These are phyloP conservation scores for Galaxias olidus DNA, from an alignment of 2,797 vertebrate genomes.

Conservation along the genomic window DNA sequence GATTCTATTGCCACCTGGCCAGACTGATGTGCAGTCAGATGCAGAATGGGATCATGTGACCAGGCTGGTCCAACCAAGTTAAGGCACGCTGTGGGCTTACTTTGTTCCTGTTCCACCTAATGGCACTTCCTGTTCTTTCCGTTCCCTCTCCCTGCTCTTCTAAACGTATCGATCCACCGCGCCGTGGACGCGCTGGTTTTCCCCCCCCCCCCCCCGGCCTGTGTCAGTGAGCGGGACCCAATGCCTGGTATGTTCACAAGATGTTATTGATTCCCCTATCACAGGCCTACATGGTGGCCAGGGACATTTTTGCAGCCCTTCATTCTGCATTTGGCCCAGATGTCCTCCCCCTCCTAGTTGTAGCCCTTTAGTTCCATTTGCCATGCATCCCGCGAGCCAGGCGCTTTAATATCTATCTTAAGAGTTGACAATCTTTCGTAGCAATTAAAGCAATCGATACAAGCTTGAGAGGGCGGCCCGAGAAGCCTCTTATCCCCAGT, in stretches of 20 bases:
- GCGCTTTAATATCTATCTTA: constrained; percentile 79
- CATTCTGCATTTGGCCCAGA: constrained; percentile 12
- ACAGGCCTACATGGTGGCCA: constrained; percentile 50
- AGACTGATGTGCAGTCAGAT: too few species aligned
- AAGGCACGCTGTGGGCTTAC: too few species aligned
- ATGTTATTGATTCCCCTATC: constrained; percentile 65
- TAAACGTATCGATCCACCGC: constrained; percentile 57
- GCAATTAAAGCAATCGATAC: constrained; percentile 82
- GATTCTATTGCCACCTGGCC: constrained; percentile 19
- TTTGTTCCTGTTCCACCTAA: too few species aligned
- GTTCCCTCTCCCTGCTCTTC: not conserved
- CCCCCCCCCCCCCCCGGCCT: not conserved
- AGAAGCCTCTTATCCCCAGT: constrained; percentile 79
- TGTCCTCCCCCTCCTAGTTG: constrained; percentile 10
- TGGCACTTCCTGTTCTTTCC: too few species aligned
- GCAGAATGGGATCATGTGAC: too few species aligned
- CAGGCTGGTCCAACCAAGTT: too few species aligned
- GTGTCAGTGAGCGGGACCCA: constrained; percentile 47
- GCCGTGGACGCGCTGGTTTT: constrained; percentile 31
- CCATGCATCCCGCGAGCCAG: constrained; percentile 59
- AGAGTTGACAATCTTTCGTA: constrained; percentile 80
- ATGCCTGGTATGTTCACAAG: constrained; percentile 62
- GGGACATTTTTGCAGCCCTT: constrained; percentile 59
- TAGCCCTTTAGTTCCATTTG: constrained; percentile 55
- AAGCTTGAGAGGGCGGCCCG: constrained; percentile 64